Conservation (phyloP, 23 tunicate species). For the Aplidium turbinatum region DNA sequence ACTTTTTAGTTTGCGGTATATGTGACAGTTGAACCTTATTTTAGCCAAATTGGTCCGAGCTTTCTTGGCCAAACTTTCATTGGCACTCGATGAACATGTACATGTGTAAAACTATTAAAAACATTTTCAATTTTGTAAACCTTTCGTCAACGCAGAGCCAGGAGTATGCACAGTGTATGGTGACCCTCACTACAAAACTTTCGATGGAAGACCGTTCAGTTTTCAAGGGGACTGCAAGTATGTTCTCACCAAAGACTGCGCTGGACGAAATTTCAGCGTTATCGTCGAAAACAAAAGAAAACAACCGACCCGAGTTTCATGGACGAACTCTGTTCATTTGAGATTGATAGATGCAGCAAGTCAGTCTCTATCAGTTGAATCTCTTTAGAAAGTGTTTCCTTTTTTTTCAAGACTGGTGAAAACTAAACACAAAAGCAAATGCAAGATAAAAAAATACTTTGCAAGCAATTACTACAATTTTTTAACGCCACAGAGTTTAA, state of each 20-base stretch:
- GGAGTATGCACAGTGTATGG: slow-evolving; percentile 88
- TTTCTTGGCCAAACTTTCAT: too few species aligned
- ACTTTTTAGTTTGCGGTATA: too few species aligned
- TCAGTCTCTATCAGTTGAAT: too few species aligned
- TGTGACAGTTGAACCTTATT: too few species aligned
- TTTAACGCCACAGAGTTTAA: too few species aligned
- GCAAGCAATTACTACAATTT: too few species aligned
- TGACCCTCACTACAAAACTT: slow-evolving; percentile 90
- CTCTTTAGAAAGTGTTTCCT: too few species aligned
- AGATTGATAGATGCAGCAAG: slow-evolving; percentile 30
- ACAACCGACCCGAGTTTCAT: slow-evolving; percentile 51
- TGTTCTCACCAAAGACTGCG: slow-evolving; percentile 70
- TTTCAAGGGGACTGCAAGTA: slow-evolving; percentile 88
- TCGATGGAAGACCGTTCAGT: slow-evolving; percentile 81
- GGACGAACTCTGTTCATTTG: slow-evolving; percentile 78
- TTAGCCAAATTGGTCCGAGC: too few species aligned
- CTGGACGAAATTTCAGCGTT: slow-evolving; percentile 54
- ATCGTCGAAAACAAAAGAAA: slow-evolving; percentile 74
- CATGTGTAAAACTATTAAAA: not conserved
- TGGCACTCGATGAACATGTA: too few species aligned
- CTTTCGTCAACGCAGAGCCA: slow-evolving; percentile 41
- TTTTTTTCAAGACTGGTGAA: too few species aligned
- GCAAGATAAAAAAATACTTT: too few species aligned
- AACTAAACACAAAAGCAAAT: too few species aligned
- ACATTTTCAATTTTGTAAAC: not conserved